Percentiles rank a stretch among this genome's conserved stretches.
Conservation (phyloP, 2,888 invertebrate genomes). For the Tupiocoris notatus region DNA sequence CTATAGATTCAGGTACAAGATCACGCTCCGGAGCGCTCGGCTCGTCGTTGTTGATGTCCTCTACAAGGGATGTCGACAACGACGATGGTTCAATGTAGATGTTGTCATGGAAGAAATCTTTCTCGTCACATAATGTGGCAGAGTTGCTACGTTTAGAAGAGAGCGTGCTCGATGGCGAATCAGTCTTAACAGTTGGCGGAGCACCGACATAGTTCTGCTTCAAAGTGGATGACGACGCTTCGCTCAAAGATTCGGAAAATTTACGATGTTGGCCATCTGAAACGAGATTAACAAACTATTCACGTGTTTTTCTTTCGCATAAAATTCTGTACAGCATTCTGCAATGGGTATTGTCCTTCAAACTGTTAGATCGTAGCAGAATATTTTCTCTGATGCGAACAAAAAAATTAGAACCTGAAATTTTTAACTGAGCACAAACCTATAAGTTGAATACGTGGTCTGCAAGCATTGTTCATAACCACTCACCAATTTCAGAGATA, state of each 20-base stretch:
- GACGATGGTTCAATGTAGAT: neutral
- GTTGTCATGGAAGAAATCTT: neutral
- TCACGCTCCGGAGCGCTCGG: conserved; percentile 10
- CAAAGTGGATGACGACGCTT: neutral
- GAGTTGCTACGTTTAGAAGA: conserved; percentile 4
- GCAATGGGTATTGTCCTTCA: too few species aligned
- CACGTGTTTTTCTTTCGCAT: too few species aligned
- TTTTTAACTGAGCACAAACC: too few species aligned
- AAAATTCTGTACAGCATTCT: too few species aligned
- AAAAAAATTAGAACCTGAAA: too few species aligned
- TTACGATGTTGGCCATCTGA: conserved; percentile 1
- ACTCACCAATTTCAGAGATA: neutral
- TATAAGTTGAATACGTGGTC: too few species aligned
- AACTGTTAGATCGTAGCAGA: too few species aligned
- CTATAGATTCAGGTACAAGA: conserved; percentile 27
- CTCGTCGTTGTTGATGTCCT: neutral
- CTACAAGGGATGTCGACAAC: neutral
- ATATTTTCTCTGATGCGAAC: too few species aligned
- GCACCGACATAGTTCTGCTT: neutral
- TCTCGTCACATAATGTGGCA: neutral
- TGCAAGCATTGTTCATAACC: too few species aligned
- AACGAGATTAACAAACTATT: neutral
- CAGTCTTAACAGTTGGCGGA: conserved; percentile 7
- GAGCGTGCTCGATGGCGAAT: conserved; percentile 13
- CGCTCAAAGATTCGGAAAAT: conserved; percentile 1